A percentile compares a stretch with the other conserved stretches of the same genome.
These are phyloP conservation scores for Todiramphus saurophagus DNA, from an alignment of 2,113 vertebrate species.

Conservation along the genomic window DNA sequence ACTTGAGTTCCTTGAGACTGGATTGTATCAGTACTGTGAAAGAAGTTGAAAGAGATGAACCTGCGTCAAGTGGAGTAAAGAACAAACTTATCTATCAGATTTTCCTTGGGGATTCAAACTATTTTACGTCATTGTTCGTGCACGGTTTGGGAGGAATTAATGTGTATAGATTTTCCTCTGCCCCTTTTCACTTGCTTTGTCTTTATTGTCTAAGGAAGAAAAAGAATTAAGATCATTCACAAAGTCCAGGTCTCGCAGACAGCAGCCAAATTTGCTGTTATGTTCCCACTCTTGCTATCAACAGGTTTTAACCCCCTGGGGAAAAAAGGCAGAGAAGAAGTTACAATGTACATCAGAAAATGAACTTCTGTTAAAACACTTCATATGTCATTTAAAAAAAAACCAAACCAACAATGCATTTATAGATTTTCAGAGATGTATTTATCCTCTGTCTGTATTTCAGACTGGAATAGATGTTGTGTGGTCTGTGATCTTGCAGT, in stretches of 20 bases:
- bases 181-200: background rate
- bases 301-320: background rate
- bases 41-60: constrained; percentile 11
- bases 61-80: background rate
- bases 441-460: constrained; percentile 2
- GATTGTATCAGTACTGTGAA: background rate
- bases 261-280: background rate
- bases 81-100: background rate
- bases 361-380: background rate
- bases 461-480: background rate
- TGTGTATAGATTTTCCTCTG: background rate
- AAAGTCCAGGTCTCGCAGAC: background rate
- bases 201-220: background rate
- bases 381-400: background rate
- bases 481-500: background rate
- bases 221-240: background rate
- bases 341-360: background rate
- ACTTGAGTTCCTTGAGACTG: background rate
- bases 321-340: background rate
- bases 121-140: background rate
- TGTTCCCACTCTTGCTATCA: background rate
- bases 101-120: background rate
- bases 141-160: background rate
- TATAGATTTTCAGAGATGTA: constrained; percentile 22
- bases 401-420: background rate